A percentile compares a stretch with the other conserved stretches of the same genome.
Conservation (phyloP, 2,797 vertebrate species). For the Morelia viridis region DNA sequence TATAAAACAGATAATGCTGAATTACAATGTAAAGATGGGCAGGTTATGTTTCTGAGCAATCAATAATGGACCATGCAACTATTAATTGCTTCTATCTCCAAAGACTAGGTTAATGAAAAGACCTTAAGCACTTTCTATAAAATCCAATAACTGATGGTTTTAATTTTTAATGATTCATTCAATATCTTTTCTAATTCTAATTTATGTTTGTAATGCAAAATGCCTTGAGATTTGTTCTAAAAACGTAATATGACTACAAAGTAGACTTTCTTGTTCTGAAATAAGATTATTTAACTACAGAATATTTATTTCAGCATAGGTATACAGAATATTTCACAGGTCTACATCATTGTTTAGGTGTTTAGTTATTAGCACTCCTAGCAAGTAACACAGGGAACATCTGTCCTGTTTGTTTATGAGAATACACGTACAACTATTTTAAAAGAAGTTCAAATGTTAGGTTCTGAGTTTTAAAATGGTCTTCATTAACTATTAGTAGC, state of each 20-base stretch:
- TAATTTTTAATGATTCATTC: background rate
- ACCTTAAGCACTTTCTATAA: background rate
- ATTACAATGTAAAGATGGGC: background rate
- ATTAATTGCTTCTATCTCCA: background rate
- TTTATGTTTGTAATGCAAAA: background rate
- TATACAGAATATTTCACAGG: background rate
- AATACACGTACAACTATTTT: background rate
- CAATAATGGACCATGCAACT: background rate
- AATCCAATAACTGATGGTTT: background rate
- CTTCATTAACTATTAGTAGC: background rate
- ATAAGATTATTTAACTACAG: background rate
- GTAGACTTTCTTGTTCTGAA: background rate
- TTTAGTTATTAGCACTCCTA: background rate
- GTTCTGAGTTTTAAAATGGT: background rate
- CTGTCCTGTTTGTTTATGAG: background rate
- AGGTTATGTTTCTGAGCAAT: background rate
- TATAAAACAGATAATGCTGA: background rate
- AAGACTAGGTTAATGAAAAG: background rate
- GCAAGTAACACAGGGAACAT: background rate
- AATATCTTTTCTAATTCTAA: background rate
- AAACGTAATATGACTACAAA: background rate
- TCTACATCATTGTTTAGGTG: background rate
- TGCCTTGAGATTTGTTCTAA: background rate
- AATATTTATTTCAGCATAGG: background rate
- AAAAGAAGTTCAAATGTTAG: background rate